phyloP scores from a whole-genome alignment of 1,140 invertebrate genomes.

The Drosophila ambigua region DNA sequence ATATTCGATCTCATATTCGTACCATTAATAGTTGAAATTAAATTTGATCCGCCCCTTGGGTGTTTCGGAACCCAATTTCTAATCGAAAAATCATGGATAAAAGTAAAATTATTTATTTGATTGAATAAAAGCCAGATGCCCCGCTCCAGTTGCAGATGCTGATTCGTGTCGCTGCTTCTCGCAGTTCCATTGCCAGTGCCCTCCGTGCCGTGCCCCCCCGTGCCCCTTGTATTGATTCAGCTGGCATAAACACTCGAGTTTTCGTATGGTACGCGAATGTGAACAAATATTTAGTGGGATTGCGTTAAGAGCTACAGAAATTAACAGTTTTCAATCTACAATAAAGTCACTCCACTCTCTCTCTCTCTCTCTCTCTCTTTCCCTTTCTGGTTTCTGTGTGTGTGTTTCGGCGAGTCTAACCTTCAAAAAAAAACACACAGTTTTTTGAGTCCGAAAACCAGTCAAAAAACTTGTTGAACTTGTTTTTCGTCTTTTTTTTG shows the following conservation, averaged over 20 bases:
- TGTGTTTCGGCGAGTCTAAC: slow-evolving; percentile 55
- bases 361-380: slow-evolving; percentile 18
- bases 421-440: slow-evolving; percentile 52
- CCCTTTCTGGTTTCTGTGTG: background rate
- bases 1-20: too few species aligned
- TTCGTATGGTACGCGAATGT: slow-evolving; percentile 25
- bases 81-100: too few species aligned
- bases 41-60: too few species aligned
- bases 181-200: too few species aligned
- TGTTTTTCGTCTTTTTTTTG: slow-evolving; percentile 47
- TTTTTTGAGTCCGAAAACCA: slow-evolving; percentile 37
- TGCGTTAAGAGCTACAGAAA: slow-evolving; percentile 64
- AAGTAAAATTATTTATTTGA: too few species aligned
- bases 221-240: slow-evolving; percentile 49
- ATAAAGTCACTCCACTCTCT: slow-evolving; percentile 7
- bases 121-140: too few species aligned
- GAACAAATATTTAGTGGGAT: slow-evolving; percentile 67
- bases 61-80: too few species aligned
- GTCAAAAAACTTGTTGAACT: slow-evolving; percentile 67
- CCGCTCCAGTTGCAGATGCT: too few species aligned
- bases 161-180: background rate
- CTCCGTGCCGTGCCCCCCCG: too few species aligned
- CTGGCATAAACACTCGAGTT: slow-evolving; percentile 54
- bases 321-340: slow-evolving; percentile 66
- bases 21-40: too few species aligned